Conservation (phyloP, 2,888 invertebrate genomes). For the Pristionchus entomophagus region DNA sequence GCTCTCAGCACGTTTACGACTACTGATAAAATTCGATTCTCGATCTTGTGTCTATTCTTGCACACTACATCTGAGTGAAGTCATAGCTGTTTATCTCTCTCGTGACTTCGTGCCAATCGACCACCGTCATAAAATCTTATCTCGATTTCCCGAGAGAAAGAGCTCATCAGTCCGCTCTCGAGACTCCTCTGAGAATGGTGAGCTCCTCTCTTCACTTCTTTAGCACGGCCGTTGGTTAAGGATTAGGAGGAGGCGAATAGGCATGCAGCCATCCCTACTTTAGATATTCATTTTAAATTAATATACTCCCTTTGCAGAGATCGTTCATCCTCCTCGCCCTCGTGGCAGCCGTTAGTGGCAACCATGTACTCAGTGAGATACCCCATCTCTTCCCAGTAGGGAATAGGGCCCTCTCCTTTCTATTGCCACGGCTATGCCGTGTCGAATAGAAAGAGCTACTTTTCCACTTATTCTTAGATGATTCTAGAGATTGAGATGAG, state of each 20-base stretch:
- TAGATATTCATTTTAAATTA: no score
- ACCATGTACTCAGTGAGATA: constrained; percentile 30
- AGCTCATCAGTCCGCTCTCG: constrained; percentile 20
- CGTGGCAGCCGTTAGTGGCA: constrained; percentile 6
- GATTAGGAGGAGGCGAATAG: not conserved
- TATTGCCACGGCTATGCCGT: no score
- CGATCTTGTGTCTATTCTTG: no score
- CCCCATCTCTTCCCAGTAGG: not conserved
- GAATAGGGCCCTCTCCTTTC: not conserved
- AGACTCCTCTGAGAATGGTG: not conserved
- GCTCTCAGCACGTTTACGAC: no score
- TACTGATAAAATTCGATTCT: no score
- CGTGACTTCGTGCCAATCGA: not conserved
- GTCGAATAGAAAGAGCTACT: no score
- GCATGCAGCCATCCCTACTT: not conserved
- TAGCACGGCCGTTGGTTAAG: not conserved
- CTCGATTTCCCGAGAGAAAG: not conserved
- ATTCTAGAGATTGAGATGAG: no score
- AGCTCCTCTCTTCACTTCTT: not conserved
- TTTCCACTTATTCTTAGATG: no score
- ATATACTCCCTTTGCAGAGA: constrained; percentile 31
- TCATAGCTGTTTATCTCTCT: not conserved
- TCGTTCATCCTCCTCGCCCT: constrained; percentile 7
- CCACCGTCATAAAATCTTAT: not conserved
- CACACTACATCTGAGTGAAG: not conserved